Evolutionary conservation across 2,113 vertebrate genomes (phyloP), one percentile per base, ranked within the genome.

Genomic region (Spea multiplicata): DNA sequence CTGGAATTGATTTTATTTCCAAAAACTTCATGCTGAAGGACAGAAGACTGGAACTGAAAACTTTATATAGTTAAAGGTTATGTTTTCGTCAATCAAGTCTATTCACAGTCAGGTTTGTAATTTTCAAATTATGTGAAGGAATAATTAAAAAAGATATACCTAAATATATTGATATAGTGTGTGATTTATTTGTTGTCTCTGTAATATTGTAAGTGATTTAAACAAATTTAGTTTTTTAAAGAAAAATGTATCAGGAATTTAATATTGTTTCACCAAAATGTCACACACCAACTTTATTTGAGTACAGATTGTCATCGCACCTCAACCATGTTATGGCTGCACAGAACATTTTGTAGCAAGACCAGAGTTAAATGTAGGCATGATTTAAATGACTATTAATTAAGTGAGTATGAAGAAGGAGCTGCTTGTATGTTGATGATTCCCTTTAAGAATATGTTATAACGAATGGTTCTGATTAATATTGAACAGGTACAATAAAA

Each of bases 81-180:
- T 3, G 4, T 64, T 64, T 16, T 66, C 64, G 12, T 9, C 61
- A 8, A 4, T 10, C 64, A 53, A 12, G 45, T 65, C 61, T 48
- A 6, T 69, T n/a, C 17, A 6, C 55, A 76, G 88, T 82, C 92
- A 93, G 92, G 92, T 93, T 83, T 85, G 92, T 92, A 74, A 78
- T 59, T 73, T 82, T 84, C 3, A 17, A 16, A 16, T 64, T 6
- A 64, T 6, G 14, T n/a, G 8, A 65, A 8, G 8, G 62, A 65
- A 30, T 16, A 30, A 65, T 65, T 17, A 17, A 17, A 65, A 30
- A 17, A 65, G 12, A 8, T 8, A 17, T 13, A 17, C 4, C 17
- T 65, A 5, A 17, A 65, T n/a, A n/a, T 62, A 62, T 16, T 62
- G 14, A 16, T 7, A 62, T 4, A 16, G 59, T 30, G 30, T 30